Percentiles rank a stretch among this genome's conserved stretches.
phyloP scores from a whole-genome alignment of 2,888 invertebrate species.

The Chymomyza caudatula region DNA sequence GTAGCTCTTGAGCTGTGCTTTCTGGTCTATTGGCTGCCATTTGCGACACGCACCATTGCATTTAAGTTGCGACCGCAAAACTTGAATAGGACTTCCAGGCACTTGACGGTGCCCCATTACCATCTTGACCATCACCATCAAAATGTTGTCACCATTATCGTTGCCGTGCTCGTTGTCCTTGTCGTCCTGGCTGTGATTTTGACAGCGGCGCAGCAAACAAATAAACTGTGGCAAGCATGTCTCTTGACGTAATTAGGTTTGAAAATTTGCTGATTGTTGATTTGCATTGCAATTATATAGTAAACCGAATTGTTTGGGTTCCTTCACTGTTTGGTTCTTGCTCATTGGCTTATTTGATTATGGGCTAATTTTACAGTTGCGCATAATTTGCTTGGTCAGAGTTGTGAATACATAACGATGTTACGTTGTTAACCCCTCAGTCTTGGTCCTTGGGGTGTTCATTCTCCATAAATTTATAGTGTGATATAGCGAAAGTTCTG shows the following conservation, averaged over 20 bases:
- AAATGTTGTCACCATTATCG: not conserved
- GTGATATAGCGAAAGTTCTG: too few relatives aligned
- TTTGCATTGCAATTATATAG: slow-evolving; percentile 62
- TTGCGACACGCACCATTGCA: slow-evolving; percentile 60
- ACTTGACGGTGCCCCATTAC: slow-evolving; percentile 6
- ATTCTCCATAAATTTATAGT: slow-evolving; percentile 18
- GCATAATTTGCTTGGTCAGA: slow-evolving; percentile 5
- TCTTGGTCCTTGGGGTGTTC: not conserved
- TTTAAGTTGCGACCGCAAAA: slow-evolving; percentile 55
- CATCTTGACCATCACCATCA: not conserved
- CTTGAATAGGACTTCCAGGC: slow-evolving; percentile 11
- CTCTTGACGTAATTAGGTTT: slow-evolving; percentile 61
- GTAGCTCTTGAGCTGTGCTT: slow-evolving; percentile 65
- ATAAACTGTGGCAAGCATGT: slow-evolving; percentile 42
- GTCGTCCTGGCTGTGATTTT: slow-evolving; percentile 38
- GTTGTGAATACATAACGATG: slow-evolving; percentile 9
- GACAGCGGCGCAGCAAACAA: slow-evolving; percentile 36
- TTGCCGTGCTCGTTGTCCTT: not conserved
- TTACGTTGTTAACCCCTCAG: not conserved
- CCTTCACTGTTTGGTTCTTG: slow-evolving; percentile 43
- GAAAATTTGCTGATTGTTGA: slow-evolving; percentile 62
- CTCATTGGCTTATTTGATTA: slow-evolving; percentile 71
- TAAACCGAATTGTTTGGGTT: slow-evolving; percentile 54
- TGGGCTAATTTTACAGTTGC: slow-evolving; percentile 49
- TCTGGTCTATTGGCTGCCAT: slow-evolving; percentile 66